Conservation (phyloP, 2,797 vertebrate genomes). For the Takifugu rubripes region DNA sequence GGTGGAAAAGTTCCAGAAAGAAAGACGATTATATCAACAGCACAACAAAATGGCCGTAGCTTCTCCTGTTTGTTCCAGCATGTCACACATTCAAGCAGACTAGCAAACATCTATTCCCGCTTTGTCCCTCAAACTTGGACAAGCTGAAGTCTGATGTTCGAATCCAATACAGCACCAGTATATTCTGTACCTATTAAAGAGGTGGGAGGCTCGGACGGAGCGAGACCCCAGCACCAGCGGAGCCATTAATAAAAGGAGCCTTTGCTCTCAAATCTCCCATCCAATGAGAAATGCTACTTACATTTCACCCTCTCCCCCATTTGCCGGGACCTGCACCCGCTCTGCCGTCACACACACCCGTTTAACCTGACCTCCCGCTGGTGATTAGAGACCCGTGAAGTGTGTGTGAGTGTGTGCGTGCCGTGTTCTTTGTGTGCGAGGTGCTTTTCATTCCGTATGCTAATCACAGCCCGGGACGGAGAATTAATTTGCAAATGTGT, state of each 20-base stretch:
- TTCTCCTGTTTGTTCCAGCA: no score
- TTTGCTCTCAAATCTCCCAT: conserved; percentile 14
- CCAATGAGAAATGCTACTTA: conserved; percentile 53
- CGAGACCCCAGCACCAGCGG: no score
- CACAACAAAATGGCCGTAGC: no score
- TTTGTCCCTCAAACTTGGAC: no score
- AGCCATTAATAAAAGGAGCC: not conserved
- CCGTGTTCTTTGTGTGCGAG: conserved; percentile 62
- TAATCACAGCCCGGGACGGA: conserved; percentile 87
- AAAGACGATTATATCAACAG: not conserved
- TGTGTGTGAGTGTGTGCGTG: conserved; percentile 41
- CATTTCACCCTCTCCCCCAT: conserved; percentile 48
- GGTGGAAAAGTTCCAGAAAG: conserved; percentile 23
- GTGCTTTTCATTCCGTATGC: conserved; percentile 82
- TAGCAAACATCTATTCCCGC: no score
- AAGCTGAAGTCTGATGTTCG: no score
- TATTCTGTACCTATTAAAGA: no score
- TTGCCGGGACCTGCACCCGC: conserved; percentile 49
- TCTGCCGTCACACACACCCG: conserved; percentile 51
- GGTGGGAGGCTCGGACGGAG: no score
- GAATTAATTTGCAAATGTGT: conserved; percentile 99
- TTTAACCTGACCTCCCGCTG: conserved; percentile 66
- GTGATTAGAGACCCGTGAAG: conserved; percentile 61
- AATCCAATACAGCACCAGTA: no score
- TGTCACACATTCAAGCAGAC: no score